phyloP scores from a whole-genome alignment of 2,797 vertebrate genomes.

The Notamacropus eugenii region DNA sequence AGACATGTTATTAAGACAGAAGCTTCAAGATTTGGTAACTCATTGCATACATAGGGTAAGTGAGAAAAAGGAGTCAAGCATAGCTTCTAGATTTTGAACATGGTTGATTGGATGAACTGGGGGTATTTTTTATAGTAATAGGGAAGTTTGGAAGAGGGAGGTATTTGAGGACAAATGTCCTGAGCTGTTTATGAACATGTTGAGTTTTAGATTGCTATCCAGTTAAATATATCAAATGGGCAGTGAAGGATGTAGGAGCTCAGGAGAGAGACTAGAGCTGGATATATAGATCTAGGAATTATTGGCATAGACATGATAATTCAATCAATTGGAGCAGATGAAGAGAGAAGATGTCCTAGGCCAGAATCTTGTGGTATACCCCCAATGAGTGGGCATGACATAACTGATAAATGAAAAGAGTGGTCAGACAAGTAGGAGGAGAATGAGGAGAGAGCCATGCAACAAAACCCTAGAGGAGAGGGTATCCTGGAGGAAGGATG shows the following conservation, averaged over 20 bases:
- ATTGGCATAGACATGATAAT: background rate
- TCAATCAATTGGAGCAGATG: background rate
- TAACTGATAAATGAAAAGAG: background rate
- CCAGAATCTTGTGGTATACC: background rate
- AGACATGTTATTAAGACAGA: background rate
- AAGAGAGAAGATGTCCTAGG: background rate
- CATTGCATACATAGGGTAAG: background rate
- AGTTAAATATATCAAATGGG: background rate
- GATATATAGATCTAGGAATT: background rate
- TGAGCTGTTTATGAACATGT: background rate
- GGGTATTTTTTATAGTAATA: background rate
- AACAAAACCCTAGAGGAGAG: background rate
- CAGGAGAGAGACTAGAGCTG: background rate
- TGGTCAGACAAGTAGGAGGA: background rate
- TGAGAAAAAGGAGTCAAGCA: background rate
- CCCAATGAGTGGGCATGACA: background rate
- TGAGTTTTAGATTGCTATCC: background rate
- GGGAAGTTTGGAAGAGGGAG: background rate
- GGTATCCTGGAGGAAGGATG: background rate
- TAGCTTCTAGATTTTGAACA: background rate
- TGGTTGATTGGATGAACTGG: background rate
- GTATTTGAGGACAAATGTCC: background rate
- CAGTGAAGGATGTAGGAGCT: background rate
- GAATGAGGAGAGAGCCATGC: background rate
- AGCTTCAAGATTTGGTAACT: background rate